A percentile compares a stretch with the other conserved stretches of the same genome.
phyloP scores from a whole-genome alignment of 2,888 invertebrate species.

The Xanthia togata region DNA sequence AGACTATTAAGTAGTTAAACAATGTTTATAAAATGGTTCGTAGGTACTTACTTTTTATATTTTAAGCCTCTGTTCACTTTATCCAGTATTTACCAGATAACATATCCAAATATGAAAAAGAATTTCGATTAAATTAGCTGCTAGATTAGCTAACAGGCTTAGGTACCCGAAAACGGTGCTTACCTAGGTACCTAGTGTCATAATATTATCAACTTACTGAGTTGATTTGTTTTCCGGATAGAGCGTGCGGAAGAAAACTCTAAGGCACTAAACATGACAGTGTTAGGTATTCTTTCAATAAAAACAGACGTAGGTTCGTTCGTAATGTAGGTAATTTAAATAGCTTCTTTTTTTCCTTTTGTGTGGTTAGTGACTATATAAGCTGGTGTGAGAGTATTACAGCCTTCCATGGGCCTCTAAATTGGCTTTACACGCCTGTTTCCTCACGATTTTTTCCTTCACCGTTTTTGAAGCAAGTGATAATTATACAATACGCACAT shows the following conservation, averaged over 20 bases:
- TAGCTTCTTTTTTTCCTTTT: neutral
- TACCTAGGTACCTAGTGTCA: neutral
- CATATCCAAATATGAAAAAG: neutral
- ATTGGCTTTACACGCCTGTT: no score
- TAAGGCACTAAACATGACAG: neutral
- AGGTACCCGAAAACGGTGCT: neutral
- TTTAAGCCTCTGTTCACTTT: neutral
- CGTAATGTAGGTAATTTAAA: neutral
- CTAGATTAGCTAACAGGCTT: neutral
- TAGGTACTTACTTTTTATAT: neutral
- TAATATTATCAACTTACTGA: neutral
- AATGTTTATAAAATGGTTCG: slow-evolving; percentile 9
- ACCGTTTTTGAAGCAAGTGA: no score
- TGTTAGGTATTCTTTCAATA: no score
- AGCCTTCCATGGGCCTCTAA: no score
- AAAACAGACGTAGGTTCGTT: no score
- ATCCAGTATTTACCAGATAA: neutral
- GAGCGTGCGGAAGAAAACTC: neutral
- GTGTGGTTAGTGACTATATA: no score
- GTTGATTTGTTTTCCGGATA: neutral
- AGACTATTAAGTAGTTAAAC: slow-evolving; percentile 19
- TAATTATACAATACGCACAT: no score
- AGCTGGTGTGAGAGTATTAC: no score
- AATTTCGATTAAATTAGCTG: neutral
- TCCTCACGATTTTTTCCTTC: no score